Evolutionary conservation across 37 sponge, comb jelly and placozoan species (phyloP).

Genomic region (Aplysina aerophoba): DNA sequence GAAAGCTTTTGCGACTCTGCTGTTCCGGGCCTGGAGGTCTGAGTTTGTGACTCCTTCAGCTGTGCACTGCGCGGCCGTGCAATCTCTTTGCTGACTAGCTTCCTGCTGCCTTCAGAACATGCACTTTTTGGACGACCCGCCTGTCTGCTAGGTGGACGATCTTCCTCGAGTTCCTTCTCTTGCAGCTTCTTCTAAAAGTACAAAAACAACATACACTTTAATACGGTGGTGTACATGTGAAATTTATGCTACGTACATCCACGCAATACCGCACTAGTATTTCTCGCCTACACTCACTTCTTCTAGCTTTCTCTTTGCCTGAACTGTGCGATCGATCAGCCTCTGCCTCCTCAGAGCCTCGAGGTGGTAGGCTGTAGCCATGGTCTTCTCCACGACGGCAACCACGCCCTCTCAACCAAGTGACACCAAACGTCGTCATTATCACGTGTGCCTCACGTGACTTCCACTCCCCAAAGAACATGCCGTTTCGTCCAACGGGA

Average conservation of each 20-base stretch:
- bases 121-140: not conserved
- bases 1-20: constrained; percentile 4
- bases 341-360: constrained; percentile 75
- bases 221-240: no score
- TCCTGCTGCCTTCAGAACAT: not conserved
- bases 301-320: constrained; percentile 24
- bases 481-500: not conserved
- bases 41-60: not conserved
- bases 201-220: no score
- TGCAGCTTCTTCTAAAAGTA: no score
- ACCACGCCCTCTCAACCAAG: not conserved
- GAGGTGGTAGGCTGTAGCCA: constrained; percentile 62
- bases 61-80: not conserved
- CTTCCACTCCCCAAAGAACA: not conserved
- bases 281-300: not conserved
- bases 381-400: not conserved
- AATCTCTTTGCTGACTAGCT: not conserved
- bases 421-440: not conserved
- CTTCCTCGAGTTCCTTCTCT: not conserved
- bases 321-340: constrained; percentile 48
- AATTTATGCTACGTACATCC: no score
- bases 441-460: constrained; percentile 17
- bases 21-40: constrained; percentile 8
- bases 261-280: no score
- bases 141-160: constrained; percentile 1